Conservation (phyloP, 2,888 invertebrate species). For the Isotomurus palustris region DNA sequence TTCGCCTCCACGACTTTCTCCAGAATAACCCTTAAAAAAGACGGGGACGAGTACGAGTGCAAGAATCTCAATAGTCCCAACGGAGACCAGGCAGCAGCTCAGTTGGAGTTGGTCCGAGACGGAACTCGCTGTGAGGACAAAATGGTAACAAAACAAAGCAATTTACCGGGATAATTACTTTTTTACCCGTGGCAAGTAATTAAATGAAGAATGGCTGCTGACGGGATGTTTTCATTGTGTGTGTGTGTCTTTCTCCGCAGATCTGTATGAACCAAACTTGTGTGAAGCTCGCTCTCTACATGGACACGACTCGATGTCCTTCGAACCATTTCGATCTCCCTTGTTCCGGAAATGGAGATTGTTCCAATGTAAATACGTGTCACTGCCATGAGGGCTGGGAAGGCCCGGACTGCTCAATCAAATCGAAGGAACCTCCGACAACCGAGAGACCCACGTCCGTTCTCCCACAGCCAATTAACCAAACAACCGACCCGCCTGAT, state of each 20-base stretch:
- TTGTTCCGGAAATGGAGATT: slow-evolving; percentile 92
- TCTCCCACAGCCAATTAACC: slow-evolving; percentile 43
- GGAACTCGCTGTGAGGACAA: slow-evolving; percentile 91
- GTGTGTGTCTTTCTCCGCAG: slow-evolving; percentile 48
- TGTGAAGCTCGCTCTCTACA: slow-evolving; percentile 74
- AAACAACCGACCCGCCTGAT: slow-evolving; percentile 15
- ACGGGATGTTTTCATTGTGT: slow-evolving; percentile 7
- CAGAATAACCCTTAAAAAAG: slow-evolving; percentile 81
- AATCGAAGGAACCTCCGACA: slow-evolving; percentile 56
- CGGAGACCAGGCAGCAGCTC: slow-evolving; percentile 33
- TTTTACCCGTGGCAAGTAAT: neutral
- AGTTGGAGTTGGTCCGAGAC: slow-evolving; percentile 82
- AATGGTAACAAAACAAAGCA: slow-evolving; percentile 57
- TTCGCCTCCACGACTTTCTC: slow-evolving; percentile 69
- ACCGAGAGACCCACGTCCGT: slow-evolving; percentile 31
- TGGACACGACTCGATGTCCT: slow-evolving; percentile 84
- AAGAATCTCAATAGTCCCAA: slow-evolving; percentile 57
- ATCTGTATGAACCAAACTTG: slow-evolving; percentile 93
- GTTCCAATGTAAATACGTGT: slow-evolving; percentile 88
- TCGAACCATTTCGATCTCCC: slow-evolving; percentile 80
- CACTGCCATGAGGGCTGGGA: slow-evolving; percentile 85
- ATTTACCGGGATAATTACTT: neutral
- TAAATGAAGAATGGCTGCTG: neutral
- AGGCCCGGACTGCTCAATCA: slow-evolving; percentile 79
- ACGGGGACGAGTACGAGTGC: slow-evolving; percentile 88